phyloP scores from a whole-genome alignment of 2,797 vertebrate genomes.

The Sebastes reedi region DNA sequence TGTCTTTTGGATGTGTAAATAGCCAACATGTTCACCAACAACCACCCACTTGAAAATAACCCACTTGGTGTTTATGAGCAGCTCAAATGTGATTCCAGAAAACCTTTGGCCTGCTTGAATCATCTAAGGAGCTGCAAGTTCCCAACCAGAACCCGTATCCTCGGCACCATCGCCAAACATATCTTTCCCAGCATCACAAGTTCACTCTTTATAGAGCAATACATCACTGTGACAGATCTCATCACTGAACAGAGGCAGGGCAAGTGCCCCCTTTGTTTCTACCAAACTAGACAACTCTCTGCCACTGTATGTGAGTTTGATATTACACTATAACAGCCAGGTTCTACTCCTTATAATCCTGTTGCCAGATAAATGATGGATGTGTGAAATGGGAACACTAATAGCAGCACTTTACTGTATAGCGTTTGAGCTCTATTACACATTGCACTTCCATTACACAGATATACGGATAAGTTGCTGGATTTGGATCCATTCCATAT shows the following conservation, averaged over 20 bases:
- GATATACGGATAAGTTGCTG: neutral
- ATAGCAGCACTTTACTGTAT: neutral
- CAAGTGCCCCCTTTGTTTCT: slow-evolving; percentile 35
- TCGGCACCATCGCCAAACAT: neutral
- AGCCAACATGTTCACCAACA: neutral
- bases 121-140: neutral
- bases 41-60: neutral
- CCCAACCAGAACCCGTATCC: slow-evolving; percentile 6
- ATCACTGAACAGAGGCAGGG: slow-evolving; percentile 35
- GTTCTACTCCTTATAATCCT: neutral
- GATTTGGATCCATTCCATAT: neutral
- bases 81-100: slow-evolving; percentile 4
- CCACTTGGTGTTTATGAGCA: neutral
- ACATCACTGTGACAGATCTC: slow-evolving; percentile 62
- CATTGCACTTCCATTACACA: neutral
- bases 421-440: neutral
- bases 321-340: neutral
- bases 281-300: slow-evolving; percentile 32
- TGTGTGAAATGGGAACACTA: neutral
- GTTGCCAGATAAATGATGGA: neutral
- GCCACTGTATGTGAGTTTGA: slow-evolving; percentile 1
- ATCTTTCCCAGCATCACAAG: slow-evolving; percentile 19
- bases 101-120: neutral
- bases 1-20: neutral
- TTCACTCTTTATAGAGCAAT: slow-evolving; percentile 42